Evolutionary conservation across 2,888 invertebrate genomes (phyloP).

Genomic region (Nycteola revayana): DNA sequence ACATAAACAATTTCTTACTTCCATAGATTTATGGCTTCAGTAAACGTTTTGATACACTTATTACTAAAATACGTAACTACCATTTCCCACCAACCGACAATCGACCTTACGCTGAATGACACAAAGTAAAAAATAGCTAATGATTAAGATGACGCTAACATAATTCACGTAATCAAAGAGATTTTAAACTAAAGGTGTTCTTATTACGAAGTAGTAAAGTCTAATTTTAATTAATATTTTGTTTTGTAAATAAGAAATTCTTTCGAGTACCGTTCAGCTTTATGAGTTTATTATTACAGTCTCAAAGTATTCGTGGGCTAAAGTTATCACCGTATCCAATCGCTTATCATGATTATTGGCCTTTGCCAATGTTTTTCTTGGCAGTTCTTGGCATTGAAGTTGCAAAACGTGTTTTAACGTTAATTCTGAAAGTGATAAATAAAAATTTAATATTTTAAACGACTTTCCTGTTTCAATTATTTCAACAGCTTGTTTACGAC

Average conservation of each 20-base stretch:
- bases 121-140: too few species aligned
- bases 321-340: slow-evolving; percentile 22
- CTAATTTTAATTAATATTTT: slow-evolving; percentile 2
- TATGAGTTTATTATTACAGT: slow-evolving; percentile 16
- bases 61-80: neutral
- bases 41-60: slow-evolving; percentile 9
- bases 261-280: slow-evolving; percentile 7
- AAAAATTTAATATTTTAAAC: too few species aligned
- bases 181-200: too few species aligned
- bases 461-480: too few species aligned
- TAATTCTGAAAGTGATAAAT: neutral
- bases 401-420: neutral
- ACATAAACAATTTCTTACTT: slow-evolving; percentile 16
- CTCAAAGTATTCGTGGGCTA: slow-evolving; percentile 10
- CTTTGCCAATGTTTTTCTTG: slow-evolving; percentile 1
- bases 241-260: slow-evolving; percentile 2
- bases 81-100: neutral
- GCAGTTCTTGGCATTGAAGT: neutral
- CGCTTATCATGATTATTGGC: slow-evolving; percentile 15
- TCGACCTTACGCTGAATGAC: neutral
- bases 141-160: too few species aligned
- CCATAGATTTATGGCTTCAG: slow-evolving; percentile 3
- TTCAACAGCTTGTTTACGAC: too few species aligned
- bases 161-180: too few species aligned
- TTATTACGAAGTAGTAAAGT: neutral